Evolutionary conservation across 1,140 invertebrate species (phyloP).

Genomic region (Ceratitis capitata): DNA sequence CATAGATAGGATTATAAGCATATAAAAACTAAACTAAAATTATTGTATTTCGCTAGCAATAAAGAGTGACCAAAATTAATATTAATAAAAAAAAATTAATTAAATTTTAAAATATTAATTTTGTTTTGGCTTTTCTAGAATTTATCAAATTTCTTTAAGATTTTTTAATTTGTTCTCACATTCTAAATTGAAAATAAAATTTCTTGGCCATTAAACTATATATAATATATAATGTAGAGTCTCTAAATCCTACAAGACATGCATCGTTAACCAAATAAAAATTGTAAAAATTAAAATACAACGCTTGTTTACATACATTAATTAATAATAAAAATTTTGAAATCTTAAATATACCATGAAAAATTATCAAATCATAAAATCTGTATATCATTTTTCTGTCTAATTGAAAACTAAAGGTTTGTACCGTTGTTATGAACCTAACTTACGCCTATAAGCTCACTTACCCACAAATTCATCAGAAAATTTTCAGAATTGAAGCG

Average conservation of each 20-base stretch:
- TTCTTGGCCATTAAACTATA: not conserved
- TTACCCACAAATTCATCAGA: no score
- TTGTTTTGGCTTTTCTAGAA: not conserved
- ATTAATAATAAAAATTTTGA: not conserved
- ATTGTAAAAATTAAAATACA: not conserved
- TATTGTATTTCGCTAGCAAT: slow-evolving; percentile 8
- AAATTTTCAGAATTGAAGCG: no score
- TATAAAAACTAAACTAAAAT: not conserved
- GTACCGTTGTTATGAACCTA: no score
- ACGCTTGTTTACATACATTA: not conserved
- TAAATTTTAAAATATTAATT: not conserved
- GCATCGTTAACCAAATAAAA: not conserved
- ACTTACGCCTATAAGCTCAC: no score
- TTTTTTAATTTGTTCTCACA: not conserved
- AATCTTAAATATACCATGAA: not conserved
- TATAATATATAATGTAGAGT: not conserved
- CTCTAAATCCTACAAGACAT: no score
- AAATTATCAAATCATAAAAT: not conserved
- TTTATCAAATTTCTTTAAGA: not conserved
- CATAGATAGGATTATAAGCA: not conserved
- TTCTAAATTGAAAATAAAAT: not conserved
- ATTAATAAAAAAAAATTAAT: not conserved
- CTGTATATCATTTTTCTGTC: not conserved
- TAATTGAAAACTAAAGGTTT: not conserved
- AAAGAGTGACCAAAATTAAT: slow-evolving; percentile 21